Evolutionary conservation across 2,113 vertebrate genomes (phyloP).

Genomic region (Corythoichthys intestinalis): DNA sequence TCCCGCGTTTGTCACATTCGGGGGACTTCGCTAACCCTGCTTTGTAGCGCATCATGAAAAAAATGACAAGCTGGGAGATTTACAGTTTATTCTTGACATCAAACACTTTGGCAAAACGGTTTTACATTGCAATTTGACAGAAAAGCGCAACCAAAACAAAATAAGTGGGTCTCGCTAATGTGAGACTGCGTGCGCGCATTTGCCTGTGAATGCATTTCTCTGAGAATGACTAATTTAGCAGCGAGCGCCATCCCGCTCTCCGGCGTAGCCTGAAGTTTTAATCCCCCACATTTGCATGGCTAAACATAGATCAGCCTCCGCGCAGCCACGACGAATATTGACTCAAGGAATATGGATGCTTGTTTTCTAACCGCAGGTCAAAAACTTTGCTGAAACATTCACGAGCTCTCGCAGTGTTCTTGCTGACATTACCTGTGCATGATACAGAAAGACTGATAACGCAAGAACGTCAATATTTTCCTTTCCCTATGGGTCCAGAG

Average conservation of each 20-base stretch:
- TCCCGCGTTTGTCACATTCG: conserved; percentile 31
- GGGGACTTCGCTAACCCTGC: conserved; percentile 22
- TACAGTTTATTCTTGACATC: conserved; percentile 34
- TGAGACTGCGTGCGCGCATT: conserved; percentile 17
- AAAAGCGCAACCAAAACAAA: conserved; percentile 13
- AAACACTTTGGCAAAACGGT: conserved; percentile 37
- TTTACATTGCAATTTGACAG: conserved; percentile 28
- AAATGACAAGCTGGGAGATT: conserved; percentile 25
- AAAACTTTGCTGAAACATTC: conserved; percentile 57
- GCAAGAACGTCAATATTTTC: conserved; percentile 13
- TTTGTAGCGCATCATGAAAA: conserved; percentile 22
- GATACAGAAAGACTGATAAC: conserved; percentile 9
- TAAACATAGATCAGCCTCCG: conserved; percentile 64
- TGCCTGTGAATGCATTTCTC: conserved; percentile 37
- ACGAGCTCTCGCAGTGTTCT: conserved; percentile 11
- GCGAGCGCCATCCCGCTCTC: conserved; percentile 32
- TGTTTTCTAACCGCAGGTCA: conserved; percentile 58
- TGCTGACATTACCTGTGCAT: conserved; percentile 26
- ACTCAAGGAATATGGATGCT: conserved; percentile 56
- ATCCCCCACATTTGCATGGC: conserved; percentile 66
- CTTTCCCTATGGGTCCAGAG: conserved; percentile 7
- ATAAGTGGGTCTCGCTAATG: conserved; percentile 15
- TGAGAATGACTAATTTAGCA: conserved; percentile 57
- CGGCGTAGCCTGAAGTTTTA: conserved; percentile 61
- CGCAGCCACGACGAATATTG: conserved; percentile 47